Evolutionary conservation across 2,888 invertebrate genomes (phyloP).

Genomic region (Sminthurides aquaticus): DNA sequence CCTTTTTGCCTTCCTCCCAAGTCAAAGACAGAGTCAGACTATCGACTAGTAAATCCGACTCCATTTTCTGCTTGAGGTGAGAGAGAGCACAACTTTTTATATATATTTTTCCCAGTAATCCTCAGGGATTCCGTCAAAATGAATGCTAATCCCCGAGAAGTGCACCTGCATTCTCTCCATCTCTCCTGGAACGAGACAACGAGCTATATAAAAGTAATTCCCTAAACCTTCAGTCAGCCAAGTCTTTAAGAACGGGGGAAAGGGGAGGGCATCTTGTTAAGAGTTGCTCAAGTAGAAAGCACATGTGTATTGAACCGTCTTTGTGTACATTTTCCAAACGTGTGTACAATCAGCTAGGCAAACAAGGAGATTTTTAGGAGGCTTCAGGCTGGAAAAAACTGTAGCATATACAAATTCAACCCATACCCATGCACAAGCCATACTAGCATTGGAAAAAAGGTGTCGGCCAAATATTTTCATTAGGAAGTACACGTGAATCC

Average conservation of each 20-base stretch:
- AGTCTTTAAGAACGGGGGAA: not conserved
- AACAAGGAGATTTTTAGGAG: not conserved
- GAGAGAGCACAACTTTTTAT: not conserved
- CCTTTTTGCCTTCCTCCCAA: not conserved
- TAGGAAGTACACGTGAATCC: not conserved
- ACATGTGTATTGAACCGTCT: not conserved
- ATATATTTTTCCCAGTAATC: not conserved
- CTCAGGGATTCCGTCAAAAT: not conserved
- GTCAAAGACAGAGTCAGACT: not conserved
- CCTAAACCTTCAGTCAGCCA: no score
- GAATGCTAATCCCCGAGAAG: not conserved
- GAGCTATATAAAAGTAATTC: no score
- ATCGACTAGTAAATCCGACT: no score
- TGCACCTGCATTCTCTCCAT: not conserved
- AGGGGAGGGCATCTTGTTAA: not conserved
- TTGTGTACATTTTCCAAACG: not conserved
- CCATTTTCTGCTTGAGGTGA: not conserved
- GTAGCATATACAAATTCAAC: no score
- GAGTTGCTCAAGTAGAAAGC: not conserved
- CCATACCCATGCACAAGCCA: no score
- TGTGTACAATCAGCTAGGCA: not conserved
- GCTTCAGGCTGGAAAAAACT: not conserved
- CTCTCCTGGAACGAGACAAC: no score
- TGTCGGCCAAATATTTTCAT: constrained; percentile 7
- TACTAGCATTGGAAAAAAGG: not conserved